Evolutionary conservation across 1,140 invertebrate species (phyloP), one percentile per base, ranked within the genome.

Genomic region (Brachionus plicatilis): DNA sequence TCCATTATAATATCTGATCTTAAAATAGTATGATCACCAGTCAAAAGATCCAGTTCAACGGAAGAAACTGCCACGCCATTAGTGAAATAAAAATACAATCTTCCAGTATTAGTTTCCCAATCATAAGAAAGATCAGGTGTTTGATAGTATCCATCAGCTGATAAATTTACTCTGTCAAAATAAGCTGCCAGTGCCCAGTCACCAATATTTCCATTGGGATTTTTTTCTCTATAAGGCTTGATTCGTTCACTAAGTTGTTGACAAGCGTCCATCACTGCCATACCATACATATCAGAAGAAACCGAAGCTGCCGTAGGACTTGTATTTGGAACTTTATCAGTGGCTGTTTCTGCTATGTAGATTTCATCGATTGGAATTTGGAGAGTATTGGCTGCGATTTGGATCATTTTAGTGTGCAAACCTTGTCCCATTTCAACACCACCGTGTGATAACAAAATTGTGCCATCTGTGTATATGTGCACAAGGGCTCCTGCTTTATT

Each of bases 381-480:
- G 2, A 98, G 90, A n/a, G 50, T 2, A 85, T 37, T 86, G 82
- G 20, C 37, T 47, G 60, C 66, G 87, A 93, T 92, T 92, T 97
- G 95, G 84, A 96, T 93, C 93, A 96, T 95, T 91, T 97, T 98
- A 0, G 95, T 98, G 87, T 97, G 94, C 0, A 98, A 89, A 1
- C 96, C 96, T 90, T 98, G 96, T 0, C 96, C 96, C 94, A 98
- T 98, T 91, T 98, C 96, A 17, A 93, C 94, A 17, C 96, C 96
- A 56, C 94, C 95, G 88, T 97, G 95, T 33, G 92, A 93, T n/a
- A 98, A 87, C 2, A 98, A 90, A 5, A 98, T 94, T 0, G 95
- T 96, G 1, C 96, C 96, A 90, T 98, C 96, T 0, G 89, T 91
- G 87, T 98, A 98, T 24, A 98, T 91, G 24, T 95, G 92, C n/a